These are phyloP conservation scores for Naso thynnoides DNA, from an alignment of 2,797 vertebrate genomes.

Conservation along the genomic window DNA sequence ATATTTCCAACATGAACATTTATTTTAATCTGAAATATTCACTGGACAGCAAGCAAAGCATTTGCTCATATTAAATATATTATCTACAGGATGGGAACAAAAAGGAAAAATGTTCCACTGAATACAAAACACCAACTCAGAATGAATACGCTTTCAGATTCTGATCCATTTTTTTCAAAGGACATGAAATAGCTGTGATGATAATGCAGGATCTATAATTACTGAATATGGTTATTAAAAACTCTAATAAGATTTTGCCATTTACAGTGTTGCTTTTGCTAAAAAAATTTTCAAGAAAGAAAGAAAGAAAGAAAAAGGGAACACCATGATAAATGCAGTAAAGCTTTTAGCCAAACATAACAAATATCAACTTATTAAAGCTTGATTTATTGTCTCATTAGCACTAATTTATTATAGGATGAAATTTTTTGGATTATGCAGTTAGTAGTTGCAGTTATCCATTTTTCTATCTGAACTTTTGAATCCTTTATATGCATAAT, in stretches of 20 bases:
- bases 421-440: conserved; percentile 31
- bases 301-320: not conserved
- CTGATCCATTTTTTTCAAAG: conserved; percentile 15
- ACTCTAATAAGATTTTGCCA: not conserved
- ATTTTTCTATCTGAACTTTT: too few species aligned
- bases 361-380: conserved; percentile 4
- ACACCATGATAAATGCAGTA: not conserved
- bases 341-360: not conserved
- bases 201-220: conserved; percentile 4
- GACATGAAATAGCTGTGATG: not conserved
- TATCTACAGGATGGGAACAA: conserved; percentile 7
- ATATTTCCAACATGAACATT: conserved; percentile 9
- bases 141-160: not conserved
- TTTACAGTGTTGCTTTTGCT: not conserved
- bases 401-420: conserved; percentile 16
- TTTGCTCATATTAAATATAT: conserved; percentile 14
- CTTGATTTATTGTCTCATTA: conserved; percentile 14
- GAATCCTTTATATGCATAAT: too few species aligned
- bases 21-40: conserved; percentile 28
- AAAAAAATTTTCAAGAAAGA: not conserved
- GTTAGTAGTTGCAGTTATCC: too few species aligned
- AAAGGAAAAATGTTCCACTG: not conserved
- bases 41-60: not conserved
- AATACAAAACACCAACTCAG: conserved; percentile 12
- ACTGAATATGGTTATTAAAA: not conserved